Percentiles rank a stretch among this genome's conserved stretches.
Conservation (phyloP, 2,888 invertebrate species). For the Meganola albula region DNA sequence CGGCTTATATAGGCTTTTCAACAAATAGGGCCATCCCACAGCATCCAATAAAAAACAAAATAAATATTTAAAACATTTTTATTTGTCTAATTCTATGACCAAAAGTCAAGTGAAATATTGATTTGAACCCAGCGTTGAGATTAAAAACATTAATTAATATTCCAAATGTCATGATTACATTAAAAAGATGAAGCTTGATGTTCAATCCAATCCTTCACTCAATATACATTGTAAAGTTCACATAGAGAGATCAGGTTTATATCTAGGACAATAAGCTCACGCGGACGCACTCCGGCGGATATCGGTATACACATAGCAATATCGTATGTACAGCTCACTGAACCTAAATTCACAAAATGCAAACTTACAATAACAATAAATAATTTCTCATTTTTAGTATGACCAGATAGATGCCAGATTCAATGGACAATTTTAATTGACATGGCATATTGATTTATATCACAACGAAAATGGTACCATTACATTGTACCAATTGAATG, state of each 20-base stretch:
- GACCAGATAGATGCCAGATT: slow-evolving; percentile 70
- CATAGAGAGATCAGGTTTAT: slow-evolving; percentile 69
- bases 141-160: slow-evolving; percentile 21
- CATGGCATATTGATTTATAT: slow-evolving; percentile 63
- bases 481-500: slow-evolving; percentile 52
- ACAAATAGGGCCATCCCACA: too few species aligned
- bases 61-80: slow-evolving; percentile 62
- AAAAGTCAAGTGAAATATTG: slow-evolving; percentile 60
- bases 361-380: slow-evolving; percentile 68
- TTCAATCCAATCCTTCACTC: slow-evolving; percentile 54
- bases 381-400: slow-evolving; percentile 62
- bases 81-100: slow-evolving; percentile 67
- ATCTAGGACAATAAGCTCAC: slow-evolving; percentile 56
- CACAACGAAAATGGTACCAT: slow-evolving; percentile 63
- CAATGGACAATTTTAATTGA: slow-evolving; percentile 74
- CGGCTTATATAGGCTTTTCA: too few species aligned
- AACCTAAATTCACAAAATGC: slow-evolving; percentile 64
- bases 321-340: slow-evolving; percentile 48
- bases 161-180: slow-evolving; percentile 29
- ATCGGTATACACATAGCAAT: slow-evolving; percentile 25
- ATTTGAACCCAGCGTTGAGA: slow-evolving; percentile 30
- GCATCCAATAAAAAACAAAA: slow-evolving; percentile 27
- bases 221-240: slow-evolving; percentile 62
- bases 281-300: slow-evolving; percentile 19
- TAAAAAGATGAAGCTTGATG: slow-evolving; percentile 18